Conservation (phyloP, 1,140 invertebrate species). For the Lordiphosa mommai region DNA sequence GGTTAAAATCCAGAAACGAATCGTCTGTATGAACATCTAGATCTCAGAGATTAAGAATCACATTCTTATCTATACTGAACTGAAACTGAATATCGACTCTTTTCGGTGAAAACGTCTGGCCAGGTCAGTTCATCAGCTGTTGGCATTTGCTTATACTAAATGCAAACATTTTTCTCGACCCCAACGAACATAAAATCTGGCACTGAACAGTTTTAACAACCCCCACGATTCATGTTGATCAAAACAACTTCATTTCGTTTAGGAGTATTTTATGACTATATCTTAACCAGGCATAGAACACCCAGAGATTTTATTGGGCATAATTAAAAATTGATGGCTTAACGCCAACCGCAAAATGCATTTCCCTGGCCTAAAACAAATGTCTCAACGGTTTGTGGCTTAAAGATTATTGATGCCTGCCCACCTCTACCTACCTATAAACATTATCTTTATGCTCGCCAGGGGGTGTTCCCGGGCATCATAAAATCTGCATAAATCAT, state of each 20-base stretch:
- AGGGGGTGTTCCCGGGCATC: neutral
- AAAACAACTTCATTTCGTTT: conserved; percentile 35
- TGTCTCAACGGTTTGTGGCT: neutral
- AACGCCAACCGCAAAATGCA: conserved; percentile 16
- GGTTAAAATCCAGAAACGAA: too few relatives aligned
- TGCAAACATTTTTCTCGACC: too few relatives aligned
- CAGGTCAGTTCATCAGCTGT: too few relatives aligned
- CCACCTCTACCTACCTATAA: conserved; percentile 10
- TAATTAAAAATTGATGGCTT: conserved; percentile 62
- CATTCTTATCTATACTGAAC: too few relatives aligned
- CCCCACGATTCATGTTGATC: conserved; percentile 6
- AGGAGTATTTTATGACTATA: conserved; percentile 29
- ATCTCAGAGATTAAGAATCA: too few relatives aligned
- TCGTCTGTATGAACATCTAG: too few relatives aligned
- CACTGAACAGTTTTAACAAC: conserved; percentile 24
- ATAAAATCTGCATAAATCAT: conserved; percentile 53
- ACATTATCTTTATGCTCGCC: conserved; percentile 36
- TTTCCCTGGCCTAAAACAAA: conserved; percentile 44
- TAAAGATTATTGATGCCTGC: conserved; percentile 16
- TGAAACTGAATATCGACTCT: too few relatives aligned
- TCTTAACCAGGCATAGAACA: conserved; percentile 7
- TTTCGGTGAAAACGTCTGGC: too few relatives aligned
- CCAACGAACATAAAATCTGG: neutral
- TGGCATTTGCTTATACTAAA: too few relatives aligned
- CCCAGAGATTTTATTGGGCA: conserved; percentile 23